Evolutionary conservation across 2,888 invertebrate genomes (phyloP).

Genomic region (Drosophila subquinaria): DNA sequence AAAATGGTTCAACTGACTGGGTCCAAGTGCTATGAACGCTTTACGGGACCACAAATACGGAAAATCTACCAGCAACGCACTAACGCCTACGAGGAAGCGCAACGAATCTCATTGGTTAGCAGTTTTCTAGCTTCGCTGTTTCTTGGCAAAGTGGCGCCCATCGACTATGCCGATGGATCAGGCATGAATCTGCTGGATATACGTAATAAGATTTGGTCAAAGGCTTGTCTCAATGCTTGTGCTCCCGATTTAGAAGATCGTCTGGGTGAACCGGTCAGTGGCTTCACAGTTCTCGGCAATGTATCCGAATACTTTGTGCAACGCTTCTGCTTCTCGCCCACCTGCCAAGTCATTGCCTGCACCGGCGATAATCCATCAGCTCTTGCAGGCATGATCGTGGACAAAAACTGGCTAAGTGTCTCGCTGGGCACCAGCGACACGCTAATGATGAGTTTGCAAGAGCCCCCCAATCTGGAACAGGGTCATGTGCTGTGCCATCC

Average conservation of each 20-base stretch:
- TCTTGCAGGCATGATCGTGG: slow-evolving; percentile 92
- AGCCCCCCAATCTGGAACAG: slow-evolving; percentile 89
- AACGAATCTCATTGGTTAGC: slow-evolving; percentile 96
- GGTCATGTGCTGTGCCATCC: slow-evolving; percentile 97
- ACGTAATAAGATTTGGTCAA: slow-evolving; percentile 91
- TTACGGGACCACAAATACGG: slow-evolving; percentile 97
- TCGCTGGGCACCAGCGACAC: slow-evolving; percentile 98
- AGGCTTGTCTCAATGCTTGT: slow-evolving; percentile 90
- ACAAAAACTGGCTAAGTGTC: slow-evolving; percentile 93
- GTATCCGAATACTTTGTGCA: slow-evolving; percentile 93
- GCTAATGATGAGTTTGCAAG: slow-evolving; percentile 91
- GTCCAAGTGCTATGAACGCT: slow-evolving; percentile 86
- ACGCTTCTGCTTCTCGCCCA: slow-evolving; percentile 92
- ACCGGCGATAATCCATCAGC: slow-evolving; percentile 98
- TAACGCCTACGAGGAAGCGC: slow-evolving; percentile 90
- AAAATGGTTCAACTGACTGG: slow-evolving; percentile 84
- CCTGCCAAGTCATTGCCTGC: slow-evolving; percentile 94
- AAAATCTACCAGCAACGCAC: slow-evolving; percentile 92
- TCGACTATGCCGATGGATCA: slow-evolving; percentile 96
- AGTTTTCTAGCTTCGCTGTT: slow-evolving; percentile 96
- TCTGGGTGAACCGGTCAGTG: slow-evolving; percentile 91
- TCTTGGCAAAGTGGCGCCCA: slow-evolving; percentile 94
- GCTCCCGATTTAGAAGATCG: slow-evolving; percentile 91
- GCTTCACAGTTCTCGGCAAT: slow-evolving; percentile 89
- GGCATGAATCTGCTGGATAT: slow-evolving; percentile 98